phyloP scores from a whole-genome alignment of 1,140 invertebrate species.

The Campoletis sonorensis region DNA sequence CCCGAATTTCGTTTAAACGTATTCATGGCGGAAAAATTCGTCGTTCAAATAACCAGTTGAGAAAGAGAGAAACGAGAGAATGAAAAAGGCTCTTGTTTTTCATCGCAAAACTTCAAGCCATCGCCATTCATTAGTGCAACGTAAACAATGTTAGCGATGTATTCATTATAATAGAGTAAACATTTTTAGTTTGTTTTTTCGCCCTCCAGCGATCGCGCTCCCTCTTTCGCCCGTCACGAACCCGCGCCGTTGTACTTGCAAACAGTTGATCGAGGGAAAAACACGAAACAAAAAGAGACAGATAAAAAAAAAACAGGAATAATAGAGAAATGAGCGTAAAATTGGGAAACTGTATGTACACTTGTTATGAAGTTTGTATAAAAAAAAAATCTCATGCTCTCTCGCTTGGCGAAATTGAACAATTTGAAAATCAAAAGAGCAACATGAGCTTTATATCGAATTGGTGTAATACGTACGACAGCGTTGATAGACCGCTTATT shows the following conservation, averaged over 20 bases:
- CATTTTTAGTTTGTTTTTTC: neutral
- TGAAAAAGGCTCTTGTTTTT: slow-evolving; percentile 3
- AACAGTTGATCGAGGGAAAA: neutral
- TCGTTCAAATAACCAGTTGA: too few relatives aligned
- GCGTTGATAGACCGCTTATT: too few relatives aligned
- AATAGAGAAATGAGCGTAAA: neutral
- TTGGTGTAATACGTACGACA: too few relatives aligned
- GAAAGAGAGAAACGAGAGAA: neutral
- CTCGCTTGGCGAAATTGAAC: too few relatives aligned
- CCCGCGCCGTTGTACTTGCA: neutral
- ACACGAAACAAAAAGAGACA: neutral
- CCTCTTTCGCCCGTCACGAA: neutral
- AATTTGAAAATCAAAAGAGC: too few relatives aligned
- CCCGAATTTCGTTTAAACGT: too few relatives aligned
- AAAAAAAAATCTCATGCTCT: neutral
- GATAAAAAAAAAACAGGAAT: neutral
- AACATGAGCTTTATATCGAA: too few relatives aligned
- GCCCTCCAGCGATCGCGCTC: neutral
- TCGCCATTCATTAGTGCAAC: neutral
- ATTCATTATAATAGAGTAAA: neutral
- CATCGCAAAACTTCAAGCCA: neutral
- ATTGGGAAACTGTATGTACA: neutral
- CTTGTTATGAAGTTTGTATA: neutral
- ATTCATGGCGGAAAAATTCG: too few relatives aligned
- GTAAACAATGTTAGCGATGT: neutral